Percentiles rank a stretch among this genome's conserved stretches.
Conservation (phyloP, 2,888 invertebrate species). For the Bembecia ichneumoniformis region DNA sequence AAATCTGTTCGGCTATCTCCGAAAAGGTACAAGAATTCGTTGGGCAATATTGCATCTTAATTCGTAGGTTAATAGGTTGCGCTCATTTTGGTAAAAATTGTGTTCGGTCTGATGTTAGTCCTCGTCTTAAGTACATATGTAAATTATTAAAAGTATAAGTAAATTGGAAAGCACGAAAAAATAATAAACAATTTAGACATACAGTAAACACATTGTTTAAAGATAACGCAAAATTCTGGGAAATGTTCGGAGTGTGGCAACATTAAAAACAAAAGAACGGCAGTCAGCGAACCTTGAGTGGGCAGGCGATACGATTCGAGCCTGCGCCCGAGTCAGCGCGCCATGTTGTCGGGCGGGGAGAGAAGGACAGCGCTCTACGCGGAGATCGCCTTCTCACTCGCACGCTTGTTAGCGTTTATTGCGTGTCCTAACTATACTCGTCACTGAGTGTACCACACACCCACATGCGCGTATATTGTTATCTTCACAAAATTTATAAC, state of each 20-base stretch:
- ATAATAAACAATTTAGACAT: not conserved
- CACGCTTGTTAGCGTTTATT: slow-evolving; percentile 72
- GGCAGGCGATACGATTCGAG: slow-evolving; percentile 75
- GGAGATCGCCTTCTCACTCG: slow-evolving; percentile 30
- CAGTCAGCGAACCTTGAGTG: slow-evolving; percentile 76
- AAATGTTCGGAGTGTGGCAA: slow-evolving; percentile 40
- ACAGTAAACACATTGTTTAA: not conserved
- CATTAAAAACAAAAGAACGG: slow-evolving; percentile 73
- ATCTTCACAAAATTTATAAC: slow-evolving; percentile 72
- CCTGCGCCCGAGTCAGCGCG: slow-evolving; percentile 75
- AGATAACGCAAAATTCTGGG: slow-evolving; percentile 9
- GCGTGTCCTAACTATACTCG: slow-evolving; percentile 71
- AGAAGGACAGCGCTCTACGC: slow-evolving; percentile 43
- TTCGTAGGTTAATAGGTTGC: no score
- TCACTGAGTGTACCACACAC: slow-evolving; percentile 66
- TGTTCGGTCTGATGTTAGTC: no score
- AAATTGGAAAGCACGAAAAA: no score
- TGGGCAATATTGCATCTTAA: no score
- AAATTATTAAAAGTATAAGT: no score
- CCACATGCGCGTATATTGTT: slow-evolving; percentile 65
- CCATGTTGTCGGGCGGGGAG: slow-evolving; percentile 60
- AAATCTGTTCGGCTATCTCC: no score
- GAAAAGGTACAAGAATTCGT: no score
- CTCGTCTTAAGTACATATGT: no score
- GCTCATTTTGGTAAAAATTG: no score